These are phyloP conservation scores for Alloplasta piceator DNA, from an alignment of 2,888 invertebrate species.

Conservation along the genomic window DNA sequence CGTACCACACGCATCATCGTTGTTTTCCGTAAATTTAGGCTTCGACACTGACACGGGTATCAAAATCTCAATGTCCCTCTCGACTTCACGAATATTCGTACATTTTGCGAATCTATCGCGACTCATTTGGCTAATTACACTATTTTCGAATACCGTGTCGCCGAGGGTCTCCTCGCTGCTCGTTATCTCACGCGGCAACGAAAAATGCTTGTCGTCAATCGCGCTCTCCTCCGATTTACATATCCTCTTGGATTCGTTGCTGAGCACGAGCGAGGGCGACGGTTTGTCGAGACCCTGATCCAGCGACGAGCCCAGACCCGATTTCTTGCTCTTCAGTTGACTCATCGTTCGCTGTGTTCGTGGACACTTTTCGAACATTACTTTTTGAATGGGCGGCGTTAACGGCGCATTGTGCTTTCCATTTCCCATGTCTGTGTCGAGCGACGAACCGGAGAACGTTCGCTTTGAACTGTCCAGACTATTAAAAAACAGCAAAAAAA, in stretches of 20 bases:
- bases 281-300: constrained; percentile 81
- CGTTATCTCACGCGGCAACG: constrained; percentile 74
- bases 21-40: constrained; percentile 69
- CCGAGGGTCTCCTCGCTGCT: constrained; percentile 79
- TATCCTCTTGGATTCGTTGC: constrained; percentile 78
- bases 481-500: constrained; percentile 29
- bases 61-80: constrained; percentile 79
- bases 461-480: constrained; percentile 81
- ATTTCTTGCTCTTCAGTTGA: constrained; percentile 77
- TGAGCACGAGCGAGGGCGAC: constrained; percentile 71
- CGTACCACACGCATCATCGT: constrained; percentile 70
- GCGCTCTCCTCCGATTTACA: constrained; percentile 82
- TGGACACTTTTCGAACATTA: constrained; percentile 78
- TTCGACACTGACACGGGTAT: constrained; percentile 80
- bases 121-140: constrained; percentile 14
- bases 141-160: constrained; percentile 69
- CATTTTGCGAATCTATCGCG: constrained; percentile 41
- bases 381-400: constrained; percentile 79
- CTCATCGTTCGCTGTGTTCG: constrained; percentile 76
- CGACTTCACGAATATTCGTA: constrained; percentile 63
- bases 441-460: constrained; percentile 82
- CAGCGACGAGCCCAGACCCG: constrained; percentile 79
- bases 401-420: constrained; percentile 74
- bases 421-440: constrained; percentile 79
- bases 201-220: constrained; percentile 77